Conservation (phyloP, 1,140 invertebrate species). For the Zaprionus camerounensis region DNA sequence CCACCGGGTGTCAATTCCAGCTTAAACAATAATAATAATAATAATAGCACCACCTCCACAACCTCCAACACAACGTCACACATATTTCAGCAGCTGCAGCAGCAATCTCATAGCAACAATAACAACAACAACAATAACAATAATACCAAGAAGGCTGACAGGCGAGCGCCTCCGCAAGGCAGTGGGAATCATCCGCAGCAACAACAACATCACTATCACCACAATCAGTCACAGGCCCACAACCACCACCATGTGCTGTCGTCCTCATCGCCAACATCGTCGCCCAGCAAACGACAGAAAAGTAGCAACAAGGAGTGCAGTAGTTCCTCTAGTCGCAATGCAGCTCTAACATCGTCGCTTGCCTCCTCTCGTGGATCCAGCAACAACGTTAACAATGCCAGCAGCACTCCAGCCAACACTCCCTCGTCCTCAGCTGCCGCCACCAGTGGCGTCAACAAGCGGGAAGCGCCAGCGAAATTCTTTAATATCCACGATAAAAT, state of each 20-base stretch:
- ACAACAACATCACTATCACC: constrained; percentile 61
- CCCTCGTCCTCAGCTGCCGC: constrained; percentile 24
- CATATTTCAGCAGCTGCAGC: constrained; percentile 47
- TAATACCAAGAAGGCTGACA: constrained; percentile 71
- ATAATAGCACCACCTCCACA: constrained; percentile 36
- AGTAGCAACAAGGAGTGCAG: constrained; percentile 66
- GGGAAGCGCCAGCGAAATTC: constrained; percentile 63
- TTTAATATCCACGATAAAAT: constrained; percentile 87
- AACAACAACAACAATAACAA: constrained; percentile 40
- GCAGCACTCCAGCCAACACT: constrained; percentile 20
- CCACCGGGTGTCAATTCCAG: constrained; percentile 76
- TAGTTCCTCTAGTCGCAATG: constrained; percentile 72
- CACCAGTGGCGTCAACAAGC: constrained; percentile 37
- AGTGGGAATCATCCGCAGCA: constrained; percentile 44
- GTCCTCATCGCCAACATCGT: constrained; percentile 65
- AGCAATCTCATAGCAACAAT: constrained; percentile 46
- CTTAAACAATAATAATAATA: constrained; percentile 42
- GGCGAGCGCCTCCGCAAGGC: constrained; percentile 57
- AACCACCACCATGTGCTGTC: constrained; percentile 68
- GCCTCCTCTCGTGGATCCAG: constrained; percentile 43
- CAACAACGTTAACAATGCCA: constrained; percentile 34
- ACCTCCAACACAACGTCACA: constrained; percentile 33
- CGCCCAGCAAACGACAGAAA: constrained; percentile 79
- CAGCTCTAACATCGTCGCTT: constrained; percentile 60
- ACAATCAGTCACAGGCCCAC: constrained; percentile 59